These are phyloP conservation scores for Notamacropus eugenii DNA, from an alignment of 2,797 vertebrate species.

Conservation along the genomic window DNA sequence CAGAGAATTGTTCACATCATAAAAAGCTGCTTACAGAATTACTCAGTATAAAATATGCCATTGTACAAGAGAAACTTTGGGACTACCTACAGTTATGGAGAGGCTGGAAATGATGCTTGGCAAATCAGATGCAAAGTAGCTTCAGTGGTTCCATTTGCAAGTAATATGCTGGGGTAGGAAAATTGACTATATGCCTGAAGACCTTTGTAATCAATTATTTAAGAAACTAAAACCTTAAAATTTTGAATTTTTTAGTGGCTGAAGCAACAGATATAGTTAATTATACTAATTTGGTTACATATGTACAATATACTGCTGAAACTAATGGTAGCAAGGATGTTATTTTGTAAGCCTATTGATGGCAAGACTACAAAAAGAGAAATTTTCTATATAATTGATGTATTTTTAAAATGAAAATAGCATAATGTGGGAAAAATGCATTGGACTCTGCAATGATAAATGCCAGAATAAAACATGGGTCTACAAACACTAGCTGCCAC, in stretches of 20 bases:
- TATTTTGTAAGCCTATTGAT: neutral
- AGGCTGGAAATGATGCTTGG: neutral
- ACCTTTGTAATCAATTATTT: neutral
- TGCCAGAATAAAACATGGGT: neutral
- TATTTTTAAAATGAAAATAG: neutral
- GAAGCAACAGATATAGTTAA: neutral
- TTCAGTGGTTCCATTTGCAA: neutral
- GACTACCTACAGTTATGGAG: neutral
- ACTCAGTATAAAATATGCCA: neutral
- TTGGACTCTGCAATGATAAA: neutral
- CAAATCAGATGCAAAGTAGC: neutral
- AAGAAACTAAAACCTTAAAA: neutral
- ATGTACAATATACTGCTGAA: neutral
- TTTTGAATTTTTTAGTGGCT: neutral
- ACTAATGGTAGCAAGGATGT: neutral
- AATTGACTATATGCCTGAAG: neutral
- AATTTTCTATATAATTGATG: neutral
- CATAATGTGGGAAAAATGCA: neutral
- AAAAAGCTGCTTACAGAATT: neutral
- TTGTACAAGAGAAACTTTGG: neutral
- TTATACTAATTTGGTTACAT: neutral
- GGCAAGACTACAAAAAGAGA: neutral
- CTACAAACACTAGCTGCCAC: neutral
- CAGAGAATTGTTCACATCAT: neutral
- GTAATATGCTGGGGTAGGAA: neutral